Evolutionary conservation across 1,140 invertebrate species (phyloP).

Genomic region (Cyrtorhinus lividipennis): DNA sequence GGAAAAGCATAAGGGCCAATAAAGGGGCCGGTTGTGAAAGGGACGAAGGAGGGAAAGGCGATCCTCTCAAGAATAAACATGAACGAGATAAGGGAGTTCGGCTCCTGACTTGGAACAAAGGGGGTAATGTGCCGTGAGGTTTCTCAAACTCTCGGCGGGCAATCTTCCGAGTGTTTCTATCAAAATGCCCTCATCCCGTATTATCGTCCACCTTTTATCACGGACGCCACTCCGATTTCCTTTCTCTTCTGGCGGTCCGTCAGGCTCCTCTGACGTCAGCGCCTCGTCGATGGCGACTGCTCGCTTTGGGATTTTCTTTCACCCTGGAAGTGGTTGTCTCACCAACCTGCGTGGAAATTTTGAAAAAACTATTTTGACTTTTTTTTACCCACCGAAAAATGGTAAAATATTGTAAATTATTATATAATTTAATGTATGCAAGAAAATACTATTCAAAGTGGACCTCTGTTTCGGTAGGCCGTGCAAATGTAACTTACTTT

Average conservation of each 20-base stretch:
- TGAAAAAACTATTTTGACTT: background rate
- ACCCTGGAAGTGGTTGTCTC: background rate
- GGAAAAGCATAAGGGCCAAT: no score
- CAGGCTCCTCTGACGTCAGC: background rate
- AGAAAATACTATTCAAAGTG: no score
- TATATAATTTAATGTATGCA: no score
- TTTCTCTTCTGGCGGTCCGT: background rate
- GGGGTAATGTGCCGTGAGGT: background rate
- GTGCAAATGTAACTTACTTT: no score
- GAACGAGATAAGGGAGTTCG: background rate
- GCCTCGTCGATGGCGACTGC: background rate
- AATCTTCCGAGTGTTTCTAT: slow-evolving; percentile 6
- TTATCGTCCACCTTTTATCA: background rate
- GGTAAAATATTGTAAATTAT: no score
- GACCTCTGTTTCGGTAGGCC: no score
- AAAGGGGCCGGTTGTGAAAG: background rate
- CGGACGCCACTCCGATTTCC: background rate
- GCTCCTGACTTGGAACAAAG: slow-evolving; percentile 1
- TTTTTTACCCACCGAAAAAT: no score
- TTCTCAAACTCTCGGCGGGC: background rate
- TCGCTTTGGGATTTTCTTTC: background rate
- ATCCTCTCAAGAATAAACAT: slow-evolving; percentile 10
- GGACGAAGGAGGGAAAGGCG: no score
- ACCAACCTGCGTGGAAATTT: background rate
- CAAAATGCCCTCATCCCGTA: background rate